A percentile compares a stretch with the other conserved stretches of the same genome.
phyloP scores from a whole-genome alignment of 2,797 vertebrate genomes.

The Ctenochaetus hawaiiensis region DNA sequence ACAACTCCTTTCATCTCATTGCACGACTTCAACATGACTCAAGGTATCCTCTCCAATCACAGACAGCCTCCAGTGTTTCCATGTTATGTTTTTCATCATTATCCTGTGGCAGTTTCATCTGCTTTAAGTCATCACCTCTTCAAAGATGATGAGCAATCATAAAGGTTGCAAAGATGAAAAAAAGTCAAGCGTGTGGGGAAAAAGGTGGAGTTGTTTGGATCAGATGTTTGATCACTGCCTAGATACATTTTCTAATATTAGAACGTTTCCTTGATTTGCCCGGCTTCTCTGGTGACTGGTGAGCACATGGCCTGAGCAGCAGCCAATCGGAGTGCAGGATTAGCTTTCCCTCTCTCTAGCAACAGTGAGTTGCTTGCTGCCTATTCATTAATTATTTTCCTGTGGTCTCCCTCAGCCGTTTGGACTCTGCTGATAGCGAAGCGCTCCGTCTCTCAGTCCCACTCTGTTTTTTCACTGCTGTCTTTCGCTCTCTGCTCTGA shows the following conservation, averaged over 20 bases:
- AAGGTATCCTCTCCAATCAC: conserved; percentile 60
- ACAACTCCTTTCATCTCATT: conserved; percentile 50
- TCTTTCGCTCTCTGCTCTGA: conserved; percentile 58
- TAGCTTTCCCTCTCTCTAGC: conserved; percentile 87
- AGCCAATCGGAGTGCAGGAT: conserved; percentile 82
- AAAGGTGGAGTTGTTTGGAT: conserved; percentile 71
- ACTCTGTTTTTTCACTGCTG: conserved; percentile 43
- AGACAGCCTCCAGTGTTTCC: conserved; percentile 35
- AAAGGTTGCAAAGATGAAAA: conserved; percentile 9
- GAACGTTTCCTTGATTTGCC: conserved; percentile 89
- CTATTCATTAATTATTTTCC: conserved; percentile 87
- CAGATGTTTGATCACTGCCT: conserved; percentile 85
- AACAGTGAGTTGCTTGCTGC: conserved; percentile 87
- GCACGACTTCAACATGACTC: conserved; percentile 60
- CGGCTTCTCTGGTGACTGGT: conserved; percentile 84
- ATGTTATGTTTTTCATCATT: conserved; percentile 44
- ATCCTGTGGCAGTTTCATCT: conserved; percentile 5
- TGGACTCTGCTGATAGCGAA: conserved; percentile 79
- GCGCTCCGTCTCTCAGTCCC: conserved; percentile 62
- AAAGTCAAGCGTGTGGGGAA: conserved; percentile 34
- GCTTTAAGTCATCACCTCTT: conserved; percentile 17
- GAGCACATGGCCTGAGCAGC: conserved; percentile 82
- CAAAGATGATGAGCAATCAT: conserved; percentile 8
- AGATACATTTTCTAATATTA: conserved; percentile 91
- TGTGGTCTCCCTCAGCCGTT: conserved; percentile 78